Base-by-base conservation (phyloP, 2,888 invertebrate genomes). In the Pammene fasciana region DNA sequence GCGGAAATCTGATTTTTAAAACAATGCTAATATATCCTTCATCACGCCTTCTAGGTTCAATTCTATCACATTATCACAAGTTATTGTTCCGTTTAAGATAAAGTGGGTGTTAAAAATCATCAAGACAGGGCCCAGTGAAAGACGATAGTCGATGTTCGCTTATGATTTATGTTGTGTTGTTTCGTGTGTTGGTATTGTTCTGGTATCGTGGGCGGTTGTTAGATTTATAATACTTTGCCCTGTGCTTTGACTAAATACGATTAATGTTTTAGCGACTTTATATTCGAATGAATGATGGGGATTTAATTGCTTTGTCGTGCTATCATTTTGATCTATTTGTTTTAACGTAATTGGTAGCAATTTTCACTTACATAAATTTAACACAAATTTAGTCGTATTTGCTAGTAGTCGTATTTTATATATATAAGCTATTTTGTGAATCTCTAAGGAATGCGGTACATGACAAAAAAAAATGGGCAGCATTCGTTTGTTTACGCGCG, bases 31-130 rank as follows among this genome's bases (percentile, higher is more conserved):
- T 16, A 57, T 48, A 50, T 50, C 43, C 52, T 52, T 45, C 64
- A 59, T 65, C 68, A 60, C 60, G n/a, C 38, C 56, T 66, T 67
- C 16, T 65, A 68, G 80, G 83, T 81, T 82, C 82, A 82, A 84
- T 81, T 78, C 71, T 70, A 78, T 77, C 55, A 76, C 59, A 68
- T 52, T 60, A 67, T 61, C 64, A 38, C 80, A 76, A 75, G 82
- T 83, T 84, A 87, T 88, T 89, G 89, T 90, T 87, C 85, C 78
- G 78, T 78, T 79, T 76, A 80, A 78, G 80, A 88, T 87, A 84
- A 87, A 89, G 91, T 92, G 90, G 92, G 90, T 90, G 91, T 92
- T 90, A 90, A 91, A 90, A 92, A 92, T 88, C 83, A 86, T 87
- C 88, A 88, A 86, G 85, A 82, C 76, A 85, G 78, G 78, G 80